These are phyloP conservation scores for Caradrina kadenii DNA, from an alignment of 2,888 invertebrate genomes.

Conservation along the genomic window DNA sequence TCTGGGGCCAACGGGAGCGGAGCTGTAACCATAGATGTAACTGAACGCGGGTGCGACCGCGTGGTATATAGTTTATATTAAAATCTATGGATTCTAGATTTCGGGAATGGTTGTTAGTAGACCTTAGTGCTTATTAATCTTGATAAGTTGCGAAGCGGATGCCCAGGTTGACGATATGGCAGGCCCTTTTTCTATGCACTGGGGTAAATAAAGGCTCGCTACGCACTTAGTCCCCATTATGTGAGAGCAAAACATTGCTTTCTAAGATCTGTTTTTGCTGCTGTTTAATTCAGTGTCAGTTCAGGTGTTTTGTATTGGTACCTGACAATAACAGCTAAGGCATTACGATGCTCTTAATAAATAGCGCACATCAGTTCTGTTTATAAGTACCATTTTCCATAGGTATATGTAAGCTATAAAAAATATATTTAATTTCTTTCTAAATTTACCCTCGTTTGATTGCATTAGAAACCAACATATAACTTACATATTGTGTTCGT, in stretches of 20 bases:
- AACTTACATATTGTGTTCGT: neutral
- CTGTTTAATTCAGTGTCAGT: neutral
- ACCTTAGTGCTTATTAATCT: constrained; percentile 1
- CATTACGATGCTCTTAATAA: neutral
- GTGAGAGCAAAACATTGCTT: neutral
- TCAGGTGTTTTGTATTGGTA: neutral
- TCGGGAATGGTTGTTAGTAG: neutral
- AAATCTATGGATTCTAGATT: neutral
- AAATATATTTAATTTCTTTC: too few relatives aligned
- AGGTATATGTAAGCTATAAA: neutral
- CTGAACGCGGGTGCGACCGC: too few relatives aligned
- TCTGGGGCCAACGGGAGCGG: too few relatives aligned
- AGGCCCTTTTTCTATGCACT: neutral
- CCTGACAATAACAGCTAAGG: neutral
- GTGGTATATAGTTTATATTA: too few relatives aligned
- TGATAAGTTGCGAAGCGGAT: neutral
- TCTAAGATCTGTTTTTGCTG: constrained; percentile 1
- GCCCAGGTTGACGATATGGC: neutral
- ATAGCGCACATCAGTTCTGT: neutral
- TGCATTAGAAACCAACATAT: neutral
- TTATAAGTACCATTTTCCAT: neutral
- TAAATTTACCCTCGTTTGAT: neutral
- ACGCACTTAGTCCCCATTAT: constrained; percentile 14
- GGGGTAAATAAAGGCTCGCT: neutral
- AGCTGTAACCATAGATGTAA: too few relatives aligned